Conservation (phyloP, 2,113 vertebrate species). For the Blennius ocellaris region DNA sequence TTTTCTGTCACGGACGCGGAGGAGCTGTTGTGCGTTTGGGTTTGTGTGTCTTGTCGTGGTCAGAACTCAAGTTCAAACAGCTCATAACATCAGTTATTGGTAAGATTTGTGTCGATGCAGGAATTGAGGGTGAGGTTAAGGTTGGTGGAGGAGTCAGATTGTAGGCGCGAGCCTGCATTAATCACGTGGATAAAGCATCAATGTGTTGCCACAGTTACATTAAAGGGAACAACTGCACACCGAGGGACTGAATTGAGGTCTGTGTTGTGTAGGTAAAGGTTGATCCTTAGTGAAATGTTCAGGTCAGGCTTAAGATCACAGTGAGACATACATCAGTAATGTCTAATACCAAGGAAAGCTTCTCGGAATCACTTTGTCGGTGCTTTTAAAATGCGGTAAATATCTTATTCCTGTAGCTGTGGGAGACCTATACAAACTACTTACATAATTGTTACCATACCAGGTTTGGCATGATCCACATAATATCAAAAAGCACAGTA, state of each 20-base stretch:
- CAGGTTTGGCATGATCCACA: background rate
- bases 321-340: background rate
- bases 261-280: background rate
- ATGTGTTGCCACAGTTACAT: background rate
- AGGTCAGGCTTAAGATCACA: background rate
- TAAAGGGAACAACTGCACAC: background rate
- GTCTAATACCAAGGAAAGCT: background rate
- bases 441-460: too few species aligned
- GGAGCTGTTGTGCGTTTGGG: background rate
- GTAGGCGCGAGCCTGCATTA: background rate
- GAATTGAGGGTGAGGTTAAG: background rate
- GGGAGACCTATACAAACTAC: too few species aligned
- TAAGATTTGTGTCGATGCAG: background rate
- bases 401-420: too few species aligned
- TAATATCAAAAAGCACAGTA: background rate
- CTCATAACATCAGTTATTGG: background rate
- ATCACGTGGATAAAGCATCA: background rate
- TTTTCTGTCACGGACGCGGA: conserved; percentile 49
- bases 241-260: background rate
- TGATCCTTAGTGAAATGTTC: background rate
- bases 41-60: conserved; percentile 6
- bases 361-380: background rate
- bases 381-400: too few species aligned
- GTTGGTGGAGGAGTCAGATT: background rate
- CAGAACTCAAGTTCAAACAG: background rate